Evolutionary conservation across 2,113 vertebrate species (phyloP), one percentile per base, ranked within the genome.

Genomic region (Empidonax alnorum): DNA sequence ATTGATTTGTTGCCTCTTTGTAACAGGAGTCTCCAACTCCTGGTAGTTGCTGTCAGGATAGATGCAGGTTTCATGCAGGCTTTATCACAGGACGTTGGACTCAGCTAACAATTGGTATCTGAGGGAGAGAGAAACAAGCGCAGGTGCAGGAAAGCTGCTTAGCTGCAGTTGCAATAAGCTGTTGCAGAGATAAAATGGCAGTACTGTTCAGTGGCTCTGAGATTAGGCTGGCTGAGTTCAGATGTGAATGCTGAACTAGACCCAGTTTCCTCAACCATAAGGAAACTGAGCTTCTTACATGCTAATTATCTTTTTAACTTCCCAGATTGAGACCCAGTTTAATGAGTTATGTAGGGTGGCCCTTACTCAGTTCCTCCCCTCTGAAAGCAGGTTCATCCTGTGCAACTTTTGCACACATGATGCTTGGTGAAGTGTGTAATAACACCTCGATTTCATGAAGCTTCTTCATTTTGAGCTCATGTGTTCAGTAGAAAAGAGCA

Each of bases 371-470:
- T 86, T 90, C 41, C 41, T 92, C 90, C 52, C 42, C 44, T 83
- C 75, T 93, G 80, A 90, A 84, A 93, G 90, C 93, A 93, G 94
- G 93, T 95, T 96, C 83, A 93, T 93, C 93, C 93, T 97, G 94
- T 93, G 82, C 63, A 77, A 12, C 86, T 77, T 87, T 68, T 83
- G 62, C 58, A 81, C 92, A 92, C 92, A 84, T 74, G 84, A 88
- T 87, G 94, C 95, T 90, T 84, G 69, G 88, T 90, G 83, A 79
- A 94, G 47, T 2, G 0, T 55, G 10, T 87, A 91, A 23, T 56
- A 84, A 53, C 55, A 82, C 37, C 90, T 95, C 1, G 0, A 12
- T 95, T 95, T 89, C 46, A 20, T 73, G 62, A 89, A 90, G 31
- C 79, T 89, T 92, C 86, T 95, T 93, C 41, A 84, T 90, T 91